Base-by-base conservation (phyloP, 2,113 vertebrate species). In the Oxyura jamaicensis region DNA sequence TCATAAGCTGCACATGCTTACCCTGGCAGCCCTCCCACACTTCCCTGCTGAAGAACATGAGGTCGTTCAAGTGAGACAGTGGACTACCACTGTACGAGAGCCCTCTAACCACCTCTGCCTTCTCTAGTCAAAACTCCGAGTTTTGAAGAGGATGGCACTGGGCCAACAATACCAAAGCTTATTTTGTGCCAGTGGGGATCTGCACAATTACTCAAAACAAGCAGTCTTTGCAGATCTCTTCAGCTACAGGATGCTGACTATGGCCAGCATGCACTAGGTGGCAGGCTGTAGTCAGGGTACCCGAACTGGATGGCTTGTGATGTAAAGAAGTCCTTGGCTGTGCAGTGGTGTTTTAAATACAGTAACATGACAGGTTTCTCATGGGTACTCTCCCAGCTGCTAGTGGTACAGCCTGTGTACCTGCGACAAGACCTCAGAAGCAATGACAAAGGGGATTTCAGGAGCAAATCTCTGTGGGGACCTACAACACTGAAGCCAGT, bases 301-400 rank as follows among this genome's bases (percentile, higher is more conserved):
- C 16, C 60, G 31, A 19, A 56, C 29, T 11, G 29, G 63, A 39
- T 0, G 3, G 58, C 31, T 31, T 2, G 6, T 73, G 80, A 53
- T 75, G 31, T 39, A 44, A 66, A 63, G 82, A 53, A 88, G 42
- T 67, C 20, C 71, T 91, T 1, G 4, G 75, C 88, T 59, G 26
- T 56, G 75, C 85, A 83, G 79, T 2, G 59, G 33, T 91, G 91
- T 91, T 89, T 93, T 81, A 92, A 96, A 95, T 82, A 91, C 77
- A 81, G 80, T 11, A 83, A 94, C 82, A 90, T 46, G 93, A 95
- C 90, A 94, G 93, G 83, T 86, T 93, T 96, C 83, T 94, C 88
- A 91, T 91, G 11, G n/a, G 46, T 83, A 48, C 79, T 76, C 91
- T 21, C 80, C 60, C 62, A 94, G 88, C 86, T 60, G 86, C 65